These are phyloP conservation scores for Thalpophila matura DNA, from an alignment of 2,888 invertebrate species.

Conservation along the genomic window DNA sequence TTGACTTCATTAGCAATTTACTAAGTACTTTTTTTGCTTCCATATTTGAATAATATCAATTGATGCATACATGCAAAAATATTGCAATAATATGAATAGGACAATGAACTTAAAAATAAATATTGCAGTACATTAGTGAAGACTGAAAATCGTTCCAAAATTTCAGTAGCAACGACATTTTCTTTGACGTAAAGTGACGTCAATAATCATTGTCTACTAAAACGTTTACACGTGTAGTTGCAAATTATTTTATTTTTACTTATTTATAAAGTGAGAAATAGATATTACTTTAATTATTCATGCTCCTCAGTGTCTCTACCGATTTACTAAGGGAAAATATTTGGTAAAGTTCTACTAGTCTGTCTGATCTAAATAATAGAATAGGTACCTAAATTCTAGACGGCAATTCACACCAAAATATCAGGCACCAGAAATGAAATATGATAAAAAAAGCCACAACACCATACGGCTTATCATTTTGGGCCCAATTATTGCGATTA, in stretches of 20 bases:
- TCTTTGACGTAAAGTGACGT: slow-evolving; percentile 26
- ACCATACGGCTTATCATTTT: slow-evolving; percentile 48
- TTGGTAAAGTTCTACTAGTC: neutral
- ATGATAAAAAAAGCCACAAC: slow-evolving; percentile 24
- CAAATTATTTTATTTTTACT: slow-evolving; percentile 16
- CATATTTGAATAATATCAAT: no score
- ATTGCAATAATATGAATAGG: no score
- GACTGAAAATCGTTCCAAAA: slow-evolving; percentile 12
- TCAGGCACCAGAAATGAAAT: slow-evolving; percentile 4
- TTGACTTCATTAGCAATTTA: neutral
- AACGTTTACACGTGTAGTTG: neutral
- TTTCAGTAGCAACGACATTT: slow-evolving; percentile 10
- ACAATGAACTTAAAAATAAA: neutral
- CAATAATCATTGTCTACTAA: slow-evolving; percentile 21
- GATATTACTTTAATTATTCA: neutral
- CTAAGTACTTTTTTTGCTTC: no score
- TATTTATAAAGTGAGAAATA: neutral
- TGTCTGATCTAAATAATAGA: neutral
- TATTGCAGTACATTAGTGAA: neutral
- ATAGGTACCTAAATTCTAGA: no score
- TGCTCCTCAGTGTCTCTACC: neutral
- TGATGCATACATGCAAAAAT: no score
- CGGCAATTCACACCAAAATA: slow-evolving; percentile 13
- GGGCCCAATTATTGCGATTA: slow-evolving; percentile 56
- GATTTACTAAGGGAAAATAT: no score